These are phyloP conservation scores for Salminus brasiliensis DNA, from an alignment of 2,113 vertebrate species.

Conservation along the genomic window DNA sequence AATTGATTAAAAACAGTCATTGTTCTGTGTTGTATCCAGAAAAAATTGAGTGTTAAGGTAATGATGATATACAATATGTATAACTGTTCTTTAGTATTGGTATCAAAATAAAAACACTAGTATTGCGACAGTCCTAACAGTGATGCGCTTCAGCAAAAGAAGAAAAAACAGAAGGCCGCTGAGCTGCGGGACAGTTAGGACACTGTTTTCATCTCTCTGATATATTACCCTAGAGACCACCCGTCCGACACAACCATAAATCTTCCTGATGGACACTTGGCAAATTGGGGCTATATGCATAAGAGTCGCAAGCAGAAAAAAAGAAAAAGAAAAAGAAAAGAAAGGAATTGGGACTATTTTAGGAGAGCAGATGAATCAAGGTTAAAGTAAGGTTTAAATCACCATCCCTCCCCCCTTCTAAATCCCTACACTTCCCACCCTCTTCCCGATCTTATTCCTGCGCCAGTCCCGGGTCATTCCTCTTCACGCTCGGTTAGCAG, in stretches of 20 bases:
- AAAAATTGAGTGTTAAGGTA: too few species aligned
- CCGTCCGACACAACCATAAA: constrained; percentile 62
- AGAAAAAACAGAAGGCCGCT: background rate
- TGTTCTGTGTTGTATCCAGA: too few species aligned
- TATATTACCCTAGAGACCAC: constrained; percentile 45
- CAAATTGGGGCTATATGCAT: constrained; percentile 60
- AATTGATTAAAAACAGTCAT: too few species aligned
- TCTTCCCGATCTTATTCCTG: background rate
- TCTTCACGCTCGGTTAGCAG: constrained; percentile 2
- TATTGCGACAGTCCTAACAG: too few species aligned
- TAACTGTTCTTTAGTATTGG: too few species aligned
- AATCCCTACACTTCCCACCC: background rate
- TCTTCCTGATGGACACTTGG: constrained; percentile 66
- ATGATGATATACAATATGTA: too few species aligned
- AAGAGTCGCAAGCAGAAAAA: constrained; percentile 53
- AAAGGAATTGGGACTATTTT: constrained; percentile 57
- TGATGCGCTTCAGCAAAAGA: too few species aligned
- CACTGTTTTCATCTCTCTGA: constrained; percentile 53
- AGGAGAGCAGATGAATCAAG: constrained; percentile 19
- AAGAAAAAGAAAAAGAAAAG: constrained; percentile 61
- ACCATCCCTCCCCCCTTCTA: background rate
- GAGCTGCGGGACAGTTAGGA: constrained; percentile 23
- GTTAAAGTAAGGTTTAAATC: constrained; percentile 23
- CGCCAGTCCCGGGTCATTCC: constrained; percentile 1
- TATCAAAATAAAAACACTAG: background rate